These are phyloP conservation scores for Pelusios castaneus DNA, from an alignment of 2,113 vertebrate genomes.

Conservation along the genomic window DNA sequence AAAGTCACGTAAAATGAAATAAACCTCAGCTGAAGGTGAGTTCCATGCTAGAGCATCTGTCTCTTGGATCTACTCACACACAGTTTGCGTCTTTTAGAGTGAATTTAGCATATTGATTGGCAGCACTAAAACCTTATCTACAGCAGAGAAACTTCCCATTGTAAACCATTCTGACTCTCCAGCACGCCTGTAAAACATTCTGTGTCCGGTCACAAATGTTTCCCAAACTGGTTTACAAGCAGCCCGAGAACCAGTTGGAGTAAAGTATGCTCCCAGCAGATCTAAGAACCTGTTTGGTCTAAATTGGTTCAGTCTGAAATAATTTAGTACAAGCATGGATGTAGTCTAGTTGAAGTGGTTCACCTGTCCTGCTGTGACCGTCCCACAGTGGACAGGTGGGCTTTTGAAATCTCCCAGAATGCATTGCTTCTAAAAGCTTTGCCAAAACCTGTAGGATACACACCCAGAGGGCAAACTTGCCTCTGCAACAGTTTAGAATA, in stretches of 20 bases:
- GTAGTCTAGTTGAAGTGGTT: background rate
- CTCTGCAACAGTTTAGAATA: background rate
- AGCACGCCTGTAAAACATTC: background rate
- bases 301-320: background rate
- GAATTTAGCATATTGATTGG: background rate
- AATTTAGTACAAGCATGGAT: background rate
- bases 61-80: background rate
- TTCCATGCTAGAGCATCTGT: background rate
- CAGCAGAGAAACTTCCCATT: background rate
- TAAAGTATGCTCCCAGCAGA: background rate
- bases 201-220: background rate
- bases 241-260: background rate
- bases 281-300: accelerated
- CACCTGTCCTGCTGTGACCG: background rate
- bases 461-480: background rate
- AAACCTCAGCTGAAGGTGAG: background rate
- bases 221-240: background rate
- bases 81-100: background rate
- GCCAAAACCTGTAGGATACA: background rate
- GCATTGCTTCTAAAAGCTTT: background rate
- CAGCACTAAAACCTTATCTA: background rate
- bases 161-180: background rate
- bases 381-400: background rate
- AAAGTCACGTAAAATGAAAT: background rate
- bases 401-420: background rate